Evolutionary conservation across 2,113 vertebrate species (phyloP).

Genomic region (Jaculus jaculus): DNA sequence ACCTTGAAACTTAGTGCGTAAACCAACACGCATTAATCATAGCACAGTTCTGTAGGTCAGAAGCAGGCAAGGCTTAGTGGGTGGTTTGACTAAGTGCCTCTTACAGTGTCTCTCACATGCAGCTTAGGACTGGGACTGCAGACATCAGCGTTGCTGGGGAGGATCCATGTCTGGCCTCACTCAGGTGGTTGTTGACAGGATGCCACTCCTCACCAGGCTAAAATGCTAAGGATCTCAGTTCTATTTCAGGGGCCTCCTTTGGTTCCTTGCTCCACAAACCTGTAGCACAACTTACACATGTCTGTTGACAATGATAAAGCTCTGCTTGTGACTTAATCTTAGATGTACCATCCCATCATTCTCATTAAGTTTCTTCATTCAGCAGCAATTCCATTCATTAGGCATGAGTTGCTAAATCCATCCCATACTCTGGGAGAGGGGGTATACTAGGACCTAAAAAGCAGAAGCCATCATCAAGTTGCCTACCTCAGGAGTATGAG

Average conservation of each 20-base stretch:
- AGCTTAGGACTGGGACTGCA: background rate
- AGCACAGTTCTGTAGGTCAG: background rate
- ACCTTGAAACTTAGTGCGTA: background rate
- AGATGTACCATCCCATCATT: background rate
- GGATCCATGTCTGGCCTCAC: background rate
- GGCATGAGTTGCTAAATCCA: background rate
- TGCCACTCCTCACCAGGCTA: background rate
- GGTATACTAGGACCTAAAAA: too few species aligned
- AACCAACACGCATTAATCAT: background rate
- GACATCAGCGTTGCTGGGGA: background rate
- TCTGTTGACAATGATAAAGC: background rate
- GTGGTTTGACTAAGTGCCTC: background rate
- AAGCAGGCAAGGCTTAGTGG: background rate
- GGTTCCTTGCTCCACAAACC: background rate
- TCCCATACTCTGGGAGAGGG: background rate
- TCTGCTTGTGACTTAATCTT: background rate
- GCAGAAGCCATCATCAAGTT: background rate
- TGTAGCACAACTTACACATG: rapidly evolving
- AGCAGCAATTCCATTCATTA: background rate
- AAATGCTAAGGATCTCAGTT: background rate
- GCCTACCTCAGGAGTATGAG: background rate
- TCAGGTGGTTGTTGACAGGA: background rate
- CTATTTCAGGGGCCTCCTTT: background rate
- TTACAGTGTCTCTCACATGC: background rate
- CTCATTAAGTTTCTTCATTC: background rate